Evolutionary conservation across 37 sponge, comb jelly and placozoan genomes (phyloP).

Genomic region (Mnemiopsis leidyi): DNA sequence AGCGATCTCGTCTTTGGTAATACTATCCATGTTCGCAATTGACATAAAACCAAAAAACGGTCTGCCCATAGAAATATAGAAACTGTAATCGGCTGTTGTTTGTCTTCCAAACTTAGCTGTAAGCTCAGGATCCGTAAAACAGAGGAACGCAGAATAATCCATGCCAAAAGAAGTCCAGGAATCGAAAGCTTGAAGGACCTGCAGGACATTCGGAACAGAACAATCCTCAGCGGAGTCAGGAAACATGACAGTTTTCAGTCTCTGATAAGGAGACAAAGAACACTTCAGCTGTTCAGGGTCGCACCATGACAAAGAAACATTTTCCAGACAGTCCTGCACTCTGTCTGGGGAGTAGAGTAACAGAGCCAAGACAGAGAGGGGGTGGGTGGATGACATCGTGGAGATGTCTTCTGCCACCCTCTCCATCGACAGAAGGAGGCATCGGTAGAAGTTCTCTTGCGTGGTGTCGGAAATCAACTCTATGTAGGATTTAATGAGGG

Average conservation of each 20-base stretch:
- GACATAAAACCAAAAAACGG: slow-evolving; percentile 53
- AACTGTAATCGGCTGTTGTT: slow-evolving; percentile 41
- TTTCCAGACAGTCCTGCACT: not conserved
- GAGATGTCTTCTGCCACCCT: not conserved
- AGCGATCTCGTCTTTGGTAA: not conserved
- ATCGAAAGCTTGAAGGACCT: slow-evolving; percentile 17
- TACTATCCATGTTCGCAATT: not conserved
- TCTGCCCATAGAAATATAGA: slow-evolving; percentile 50
- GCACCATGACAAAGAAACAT: not conserved
- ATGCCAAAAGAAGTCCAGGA: slow-evolving; percentile 6
- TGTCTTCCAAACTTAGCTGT: not conserved
- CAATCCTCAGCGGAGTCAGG: slow-evolving; percentile 21
- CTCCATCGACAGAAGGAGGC: not conserved
- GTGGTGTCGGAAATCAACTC: not conserved
- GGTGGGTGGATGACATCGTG: not conserved
- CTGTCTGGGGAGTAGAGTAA: not conserved
- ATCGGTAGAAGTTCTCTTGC: not conserved
- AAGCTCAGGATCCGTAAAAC: slow-evolving; percentile 16
- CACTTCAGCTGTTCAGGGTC: not conserved
- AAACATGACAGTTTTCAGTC: not conserved
- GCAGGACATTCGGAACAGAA: not conserved
- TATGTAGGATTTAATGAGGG: not conserved
- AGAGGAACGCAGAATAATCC: not conserved
- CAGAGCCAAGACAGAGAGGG: slow-evolving; percentile 26
- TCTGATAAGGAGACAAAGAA: not conserved